Evolutionary conservation across 1,140 invertebrate species (phyloP), one percentile per base, ranked within the genome.

Genomic region (Zaprionus gabonicus): DNA sequence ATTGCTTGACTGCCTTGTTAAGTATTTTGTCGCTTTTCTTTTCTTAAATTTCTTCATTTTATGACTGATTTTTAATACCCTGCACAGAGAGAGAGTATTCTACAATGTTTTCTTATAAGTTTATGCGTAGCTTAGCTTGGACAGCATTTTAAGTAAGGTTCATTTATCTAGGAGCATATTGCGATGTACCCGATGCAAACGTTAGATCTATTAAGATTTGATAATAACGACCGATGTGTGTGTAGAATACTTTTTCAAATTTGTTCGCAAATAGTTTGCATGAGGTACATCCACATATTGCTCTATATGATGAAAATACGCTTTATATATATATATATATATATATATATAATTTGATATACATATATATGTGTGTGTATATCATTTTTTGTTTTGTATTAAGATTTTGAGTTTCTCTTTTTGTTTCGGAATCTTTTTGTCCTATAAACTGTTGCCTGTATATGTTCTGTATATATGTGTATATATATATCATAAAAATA

Each of bases 101-200:
- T 25, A 34, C 25, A 64, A 17, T 71, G 49, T 17, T 56, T 53
- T 76, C 36, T 67, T 68, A 44, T 57, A 46, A 28, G 57, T 59
- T 81, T 71, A 75, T 55, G 60, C 27, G 46, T 66, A 76, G 68
- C 60, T 76, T 76, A 65, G 73, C 59, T 75, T 75, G 67, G 72
- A 75, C 72, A 64, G 55, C 34, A 64, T 71, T 75, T 71, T 74
- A 72, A 51, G 46, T 51, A 59, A 51, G 34, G 66, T 64, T 49
- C 53, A 69, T 63, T 41, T 31, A 55, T 27, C 31, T 64, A 25
- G 51, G 41, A 66, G 41, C 70, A 31, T 49, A 28, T 63, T 63
- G 28, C 51, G 41, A 41, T 27, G 27, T 62, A 38, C 58, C 38
- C 60, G 13, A 56, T 28, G 38, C 15, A 28, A 38, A 28, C n/a